Evolutionary conservation across 2,113 vertebrate species (phyloP).

Genomic region (Salvelinus alpinus): DNA sequence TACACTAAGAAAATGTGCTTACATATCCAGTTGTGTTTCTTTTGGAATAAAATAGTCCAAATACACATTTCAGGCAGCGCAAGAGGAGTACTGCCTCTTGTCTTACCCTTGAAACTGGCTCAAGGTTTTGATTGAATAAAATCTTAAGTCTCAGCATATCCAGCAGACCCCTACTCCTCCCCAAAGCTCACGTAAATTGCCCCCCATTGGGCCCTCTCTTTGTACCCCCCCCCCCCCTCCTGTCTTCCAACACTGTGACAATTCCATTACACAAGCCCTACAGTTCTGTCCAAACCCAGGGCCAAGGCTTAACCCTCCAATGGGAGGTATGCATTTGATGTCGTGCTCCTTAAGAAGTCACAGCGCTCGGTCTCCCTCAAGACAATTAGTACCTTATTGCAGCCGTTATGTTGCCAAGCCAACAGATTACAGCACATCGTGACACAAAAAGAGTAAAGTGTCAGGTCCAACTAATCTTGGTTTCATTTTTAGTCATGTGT

Average conservation of each 20-base stretch:
- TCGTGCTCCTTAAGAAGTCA: not conserved
- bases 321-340: slow-evolving; percentile 10
- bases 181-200: not conserved
- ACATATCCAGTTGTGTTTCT: not conserved
- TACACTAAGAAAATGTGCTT: not conserved
- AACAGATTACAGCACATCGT: not conserved
- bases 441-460: slow-evolving; percentile 12
- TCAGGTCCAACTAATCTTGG: slow-evolving; percentile 51
- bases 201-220: not conserved
- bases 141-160: not conserved
- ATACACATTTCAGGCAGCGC: not conserved
- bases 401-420: not conserved
- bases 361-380: not conserved
- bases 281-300: not conserved
- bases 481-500: slow-evolving; percentile 59
- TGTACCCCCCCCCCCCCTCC: not conserved
- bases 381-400: not conserved
- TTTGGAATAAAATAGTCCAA: not conserved
- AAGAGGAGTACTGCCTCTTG: not conserved
- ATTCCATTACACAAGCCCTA: not conserved
- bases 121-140: not conserved
- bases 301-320: not conserved
- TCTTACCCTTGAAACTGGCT: slow-evolving; percentile 1
- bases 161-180: not conserved
- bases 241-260: not conserved